Evolutionary conservation across 2,888 invertebrate genomes (phyloP), one percentile per base, ranked within the genome.

Genomic region (Cantharis rustica): DNA sequence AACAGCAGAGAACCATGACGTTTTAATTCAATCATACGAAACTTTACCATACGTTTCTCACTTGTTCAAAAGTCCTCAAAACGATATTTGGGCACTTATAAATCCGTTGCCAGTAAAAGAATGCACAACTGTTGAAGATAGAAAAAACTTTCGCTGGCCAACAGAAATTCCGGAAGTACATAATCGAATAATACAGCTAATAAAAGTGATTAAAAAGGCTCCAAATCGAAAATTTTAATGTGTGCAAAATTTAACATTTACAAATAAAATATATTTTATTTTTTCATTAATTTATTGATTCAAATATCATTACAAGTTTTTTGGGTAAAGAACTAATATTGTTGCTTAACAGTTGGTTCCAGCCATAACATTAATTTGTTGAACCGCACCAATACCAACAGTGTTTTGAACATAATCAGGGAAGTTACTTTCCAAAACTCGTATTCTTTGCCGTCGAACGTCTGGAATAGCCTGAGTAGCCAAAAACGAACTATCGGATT

Each of bases 391-490:
- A 82, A 92, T 92, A 20, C 92, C 93, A 61, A 92, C 90, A 16
- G 90, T 91, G 79, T 90, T 90, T 79, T 90, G 89, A 85, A 93
- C 90, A 82, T 89, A 93, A 86, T 92, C 92, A 1, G 90, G 91
- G 86, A 92, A 93, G 85, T 92, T 93, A 81, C 92, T 92, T 83
- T 92, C 91, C 77, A 93, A 84, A 0, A 91, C 90, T 70, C 92
- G 88, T 89, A 93, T 91, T 72, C 89, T 87, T 68, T 89, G 89
- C 66, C 90, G 88, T 80, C 89, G 90, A 83, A 90, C 89, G 82
- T 92, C 93, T 10, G 92, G 89, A 61, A 91, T 85, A 0, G 90
- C 91, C 78, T 92, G 91, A 11, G 92, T 93, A 15, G 91, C 90
- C 83, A 93, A 84, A 75, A 89, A 88, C 81, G 91, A 91, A 64